Base-by-base conservation (phyloP, 2,888 invertebrate genomes). In the Ametastegia equiseti region DNA sequence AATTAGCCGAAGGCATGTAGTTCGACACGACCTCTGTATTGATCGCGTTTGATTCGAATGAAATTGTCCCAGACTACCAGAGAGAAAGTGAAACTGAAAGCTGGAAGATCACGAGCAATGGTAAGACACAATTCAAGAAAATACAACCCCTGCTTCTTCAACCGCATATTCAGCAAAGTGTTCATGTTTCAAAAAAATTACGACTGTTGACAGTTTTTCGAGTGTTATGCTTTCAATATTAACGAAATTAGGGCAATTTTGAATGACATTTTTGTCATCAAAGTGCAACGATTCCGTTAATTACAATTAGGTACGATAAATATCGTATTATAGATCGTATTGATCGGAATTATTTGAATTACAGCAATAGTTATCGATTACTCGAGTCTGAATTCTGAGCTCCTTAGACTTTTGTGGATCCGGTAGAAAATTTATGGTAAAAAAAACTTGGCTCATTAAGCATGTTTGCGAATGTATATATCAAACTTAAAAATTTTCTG, bases 1-100 rank as follows among this genome's bases (percentile, higher is more conserved):
- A 80, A 83, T 82, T 77, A 80, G 54, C 80, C 82, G 57, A 30
- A 78, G 65, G 78, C 77, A 80, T 47, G 27, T 73, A 45, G 27
- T 71, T 47, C 15, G 67, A 19, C 23, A 47, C 71, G 71, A n/a
- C n/a, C 5, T 30, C 1, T 15, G 7, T 71, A 45, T 71, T 15
- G 67, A 67, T 67, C 54, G 13, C 15, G 2, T 67, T 67, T 67
- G 39, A 67, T 23, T 23, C 67, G 5, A 67, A 45, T 15, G 71
- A 45, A 71, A 45, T n/a, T 15, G 47, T 42, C 27, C 15, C 30
- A 71, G n/a, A 71, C 15, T 6, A 9, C 67, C n/a, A n/a, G 36
- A 39, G 36, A 39, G 27, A 36, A 39, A 36, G 23, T n/a, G 67
- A 39, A 60, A 60, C 60, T 11, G 7, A 27, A 9, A 65, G n/a